Percentiles rank a stretch among this genome's conserved stretches.
Conservation (phyloP, 2,888 invertebrate species). For the Habroteleia sp. region DNA sequence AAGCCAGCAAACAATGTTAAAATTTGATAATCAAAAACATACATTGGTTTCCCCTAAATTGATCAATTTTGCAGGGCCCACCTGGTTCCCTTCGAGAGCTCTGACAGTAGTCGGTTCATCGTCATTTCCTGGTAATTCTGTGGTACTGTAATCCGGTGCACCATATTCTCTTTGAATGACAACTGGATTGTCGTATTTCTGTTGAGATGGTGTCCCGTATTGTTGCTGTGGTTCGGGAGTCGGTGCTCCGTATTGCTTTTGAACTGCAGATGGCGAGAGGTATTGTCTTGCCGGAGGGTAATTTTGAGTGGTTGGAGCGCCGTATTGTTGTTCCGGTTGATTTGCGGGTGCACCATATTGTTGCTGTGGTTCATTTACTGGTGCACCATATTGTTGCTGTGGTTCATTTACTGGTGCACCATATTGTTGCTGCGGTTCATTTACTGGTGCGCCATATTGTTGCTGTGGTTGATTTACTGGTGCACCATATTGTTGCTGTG, state of each 20-base stretch:
- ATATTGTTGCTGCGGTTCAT: slow-evolving; percentile 53
- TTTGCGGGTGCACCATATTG: slow-evolving; percentile 68
- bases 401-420: slow-evolving; percentile 47
- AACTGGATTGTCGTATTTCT: slow-evolving; percentile 54
- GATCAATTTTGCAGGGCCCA: too few species aligned
- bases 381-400: slow-evolving; percentile 55
- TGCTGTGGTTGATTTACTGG: slow-evolving; percentile 50
- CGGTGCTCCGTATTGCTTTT: slow-evolving; percentile 57
- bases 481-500: slow-evolving; percentile 44
- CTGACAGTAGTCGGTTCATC: slow-evolving; percentile 77
- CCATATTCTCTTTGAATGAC: slow-evolving; percentile 47
- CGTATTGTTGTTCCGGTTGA: slow-evolving; percentile 64
- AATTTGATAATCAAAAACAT: too few species aligned
- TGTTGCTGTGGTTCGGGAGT: slow-evolving; percentile 56
- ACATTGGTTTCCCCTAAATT: too few species aligned
- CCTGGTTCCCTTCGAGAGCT: slow-evolving; percentile 74
- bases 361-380: slow-evolving; percentile 26
- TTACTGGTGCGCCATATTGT: slow-evolving; percentile 67
- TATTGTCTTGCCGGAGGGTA: too few species aligned
- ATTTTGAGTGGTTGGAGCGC: slow-evolving; percentile 61
- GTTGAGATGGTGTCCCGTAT: slow-evolving; percentile 66
- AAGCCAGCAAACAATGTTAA: too few species aligned
- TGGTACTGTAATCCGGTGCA: slow-evolving; percentile 73
- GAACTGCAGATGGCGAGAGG: slow-evolving; percentile 38
- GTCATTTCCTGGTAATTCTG: slow-evolving; percentile 75